phyloP scores from a whole-genome alignment of 2,113 vertebrate species.

The Tyrannus savana region DNA sequence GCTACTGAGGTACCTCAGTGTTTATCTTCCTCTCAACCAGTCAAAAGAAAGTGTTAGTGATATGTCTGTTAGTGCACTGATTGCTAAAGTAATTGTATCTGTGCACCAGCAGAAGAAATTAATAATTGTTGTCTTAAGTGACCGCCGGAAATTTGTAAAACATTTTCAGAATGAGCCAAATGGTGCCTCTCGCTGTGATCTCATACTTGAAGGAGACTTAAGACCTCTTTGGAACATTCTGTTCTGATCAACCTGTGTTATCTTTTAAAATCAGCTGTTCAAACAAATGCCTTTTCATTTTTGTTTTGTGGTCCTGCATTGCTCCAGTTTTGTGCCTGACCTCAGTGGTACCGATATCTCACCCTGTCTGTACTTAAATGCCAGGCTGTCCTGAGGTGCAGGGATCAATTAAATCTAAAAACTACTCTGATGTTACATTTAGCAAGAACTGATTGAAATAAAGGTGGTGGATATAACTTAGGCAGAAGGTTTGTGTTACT shows the following conservation, averaged over 20 bases:
- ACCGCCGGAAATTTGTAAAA: background rate
- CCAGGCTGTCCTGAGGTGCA: background rate
- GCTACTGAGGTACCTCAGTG: background rate
- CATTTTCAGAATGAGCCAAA: background rate
- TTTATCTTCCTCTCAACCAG: background rate
- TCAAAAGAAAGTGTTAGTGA: background rate
- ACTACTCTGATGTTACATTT: background rate
- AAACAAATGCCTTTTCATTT: background rate
- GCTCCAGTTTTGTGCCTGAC: background rate
- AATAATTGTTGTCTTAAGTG: background rate
- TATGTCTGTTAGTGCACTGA: background rate
- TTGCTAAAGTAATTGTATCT: background rate
- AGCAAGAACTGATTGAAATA: background rate
- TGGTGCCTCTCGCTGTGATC: background rate
- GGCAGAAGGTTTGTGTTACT: background rate
- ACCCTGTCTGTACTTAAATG: background rate
- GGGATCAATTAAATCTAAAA: background rate
- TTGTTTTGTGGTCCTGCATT: background rate
- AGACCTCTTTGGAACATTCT: background rate
- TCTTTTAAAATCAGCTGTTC: background rate
- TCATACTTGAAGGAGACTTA: background rate
- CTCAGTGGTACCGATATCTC: background rate
- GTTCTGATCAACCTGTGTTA: background rate
- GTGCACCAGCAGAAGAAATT: background rate
- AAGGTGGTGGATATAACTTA: background rate